Base-by-base conservation (phyloP, 2,888 invertebrate genomes). In the Tupiocoris notatus region DNA sequence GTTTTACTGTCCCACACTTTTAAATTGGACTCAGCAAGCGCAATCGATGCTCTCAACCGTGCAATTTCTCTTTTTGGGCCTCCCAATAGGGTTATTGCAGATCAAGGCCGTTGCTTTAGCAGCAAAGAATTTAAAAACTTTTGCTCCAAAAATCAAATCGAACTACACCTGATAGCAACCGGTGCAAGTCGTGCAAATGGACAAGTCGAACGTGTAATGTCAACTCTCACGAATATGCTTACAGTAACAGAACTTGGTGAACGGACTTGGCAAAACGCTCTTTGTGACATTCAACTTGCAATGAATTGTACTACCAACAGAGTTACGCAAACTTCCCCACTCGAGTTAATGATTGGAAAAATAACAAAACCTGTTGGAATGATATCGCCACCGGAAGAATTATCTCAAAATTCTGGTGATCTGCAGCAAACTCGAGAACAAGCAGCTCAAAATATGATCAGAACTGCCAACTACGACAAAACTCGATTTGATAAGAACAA, bases 11-110 rank as follows among this genome's bases (percentile, higher is more conserved):
- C 59, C 16, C 71, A 71, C 18, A 61, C 71, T 2, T 79, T 75
- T 79, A 81, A 82, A 82, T 81, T 83, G 80, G 80, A 82, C 65
- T 63, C 80, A 0, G 21, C 25, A 0, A 81, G 76, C 66, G 77
- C 67, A 3, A 78, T 80, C 61, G 16, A 61, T 57, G 79, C 78
- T 18, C 22, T 80, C 2, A 56, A 77, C 23, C 54, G 63, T 17
- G 16, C 58, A n/a, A 68, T 80, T 66, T 17, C 75, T 3, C 17
- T 79, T 7, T 82, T 81, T 70, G 78, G 73, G 1, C 20, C 67
- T 1, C 79, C 81, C 12, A 66, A 66, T 24, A 78, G 80, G 2
- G 21, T 80, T 6, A 77, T 82, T 7, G 77, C 66, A 21, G 70
- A 70, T 22, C 70, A 59, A 21, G 70, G 70, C 6, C 23, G 70